phyloP scores from a whole-genome alignment of 2,888 invertebrate species.

The Tiphia femorata region DNA sequence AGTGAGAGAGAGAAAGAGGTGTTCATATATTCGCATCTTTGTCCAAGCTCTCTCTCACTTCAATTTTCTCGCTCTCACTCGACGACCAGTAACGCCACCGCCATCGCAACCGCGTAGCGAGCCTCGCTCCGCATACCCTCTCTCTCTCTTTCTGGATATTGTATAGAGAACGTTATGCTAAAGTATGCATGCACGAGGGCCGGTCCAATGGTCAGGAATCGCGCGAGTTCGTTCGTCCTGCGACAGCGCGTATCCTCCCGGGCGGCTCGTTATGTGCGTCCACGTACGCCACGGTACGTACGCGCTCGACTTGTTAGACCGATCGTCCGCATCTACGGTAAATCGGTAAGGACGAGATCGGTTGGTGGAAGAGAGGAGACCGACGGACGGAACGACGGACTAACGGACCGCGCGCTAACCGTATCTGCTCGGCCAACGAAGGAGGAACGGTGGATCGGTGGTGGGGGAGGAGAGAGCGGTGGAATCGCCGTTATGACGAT shows the following conservation, averaged over 20 bases:
- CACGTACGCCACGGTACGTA: no score
- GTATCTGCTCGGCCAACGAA: no score
- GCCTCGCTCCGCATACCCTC: slow-evolving; percentile 13
- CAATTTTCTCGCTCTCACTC: no score
- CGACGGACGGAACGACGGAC: slow-evolving; percentile 3
- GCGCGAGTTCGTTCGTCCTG: slow-evolving; percentile 46
- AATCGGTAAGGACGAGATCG: slow-evolving; percentile 42
- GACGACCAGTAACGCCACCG: no score
- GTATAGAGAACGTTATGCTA: slow-evolving; percentile 57
- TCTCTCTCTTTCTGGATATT: slow-evolving; percentile 53
- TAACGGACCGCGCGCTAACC: no score
- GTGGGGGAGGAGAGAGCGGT: slow-evolving; percentile 36
- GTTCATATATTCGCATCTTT: not conserved
- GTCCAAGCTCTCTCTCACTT: slow-evolving; percentile 17
- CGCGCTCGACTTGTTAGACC: slow-evolving; percentile 18
- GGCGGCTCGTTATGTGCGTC: slow-evolving; percentile 24
- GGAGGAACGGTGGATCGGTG: no score
- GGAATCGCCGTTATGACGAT: slow-evolving; percentile 47
- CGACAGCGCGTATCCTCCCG: slow-evolving; percentile 48
- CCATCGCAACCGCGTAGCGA: not conserved
- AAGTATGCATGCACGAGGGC: slow-evolving; percentile 57
- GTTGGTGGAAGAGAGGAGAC: slow-evolving; percentile 23
- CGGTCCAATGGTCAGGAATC: slow-evolving; percentile 55
- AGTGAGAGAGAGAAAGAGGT: slow-evolving; percentile 13
- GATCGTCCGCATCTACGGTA: slow-evolving; percentile 35